phyloP scores from a whole-genome alignment of 1,140 invertebrate genomes.

The Drosophila willistoni region DNA sequence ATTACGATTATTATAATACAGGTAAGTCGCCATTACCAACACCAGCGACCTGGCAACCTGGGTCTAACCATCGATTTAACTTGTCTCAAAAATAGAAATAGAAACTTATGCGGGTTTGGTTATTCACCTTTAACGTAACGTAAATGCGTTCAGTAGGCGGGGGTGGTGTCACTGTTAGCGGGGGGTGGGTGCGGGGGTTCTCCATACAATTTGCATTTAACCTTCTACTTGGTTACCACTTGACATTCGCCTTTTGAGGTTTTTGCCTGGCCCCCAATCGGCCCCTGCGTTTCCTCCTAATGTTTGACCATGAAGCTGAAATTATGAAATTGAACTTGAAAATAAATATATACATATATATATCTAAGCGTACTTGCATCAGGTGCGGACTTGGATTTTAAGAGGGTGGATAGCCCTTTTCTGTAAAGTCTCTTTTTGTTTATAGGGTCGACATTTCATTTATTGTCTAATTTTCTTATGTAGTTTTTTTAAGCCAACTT shows the following conservation, averaged over 20 bases:
- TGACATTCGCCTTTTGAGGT: conserved; percentile 72
- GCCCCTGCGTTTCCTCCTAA: conserved; percentile 33
- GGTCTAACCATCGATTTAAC: conserved; percentile 64
- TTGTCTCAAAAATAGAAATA: conserved; percentile 28
- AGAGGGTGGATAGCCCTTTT: neutral
- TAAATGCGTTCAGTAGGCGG: conserved; percentile 12
- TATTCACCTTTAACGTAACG: conserved; percentile 60
- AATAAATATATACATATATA: conserved; percentile 43
- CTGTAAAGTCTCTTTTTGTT: neutral
- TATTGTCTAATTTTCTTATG: too few species aligned
- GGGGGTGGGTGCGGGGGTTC: neutral
- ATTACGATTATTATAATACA: conserved; percentile 74
- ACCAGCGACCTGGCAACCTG: conserved; percentile 55
- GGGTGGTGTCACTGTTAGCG: too few species aligned
- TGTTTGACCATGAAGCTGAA: conserved; percentile 70
- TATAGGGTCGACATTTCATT: neutral
- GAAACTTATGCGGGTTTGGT: conserved; percentile 55
- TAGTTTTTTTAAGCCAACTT: too few species aligned
- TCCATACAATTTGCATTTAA: conserved; percentile 59
- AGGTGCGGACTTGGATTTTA: neutral
- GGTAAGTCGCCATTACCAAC: conserved; percentile 38
- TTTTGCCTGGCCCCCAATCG: conserved; percentile 3
- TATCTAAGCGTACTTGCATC: neutral
- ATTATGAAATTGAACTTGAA: conserved; percentile 82
- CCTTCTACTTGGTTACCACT: conserved; percentile 57